Base-by-base conservation (phyloP, 2,797 vertebrate genomes). In the Hypotaenidia philippensis region DNA sequence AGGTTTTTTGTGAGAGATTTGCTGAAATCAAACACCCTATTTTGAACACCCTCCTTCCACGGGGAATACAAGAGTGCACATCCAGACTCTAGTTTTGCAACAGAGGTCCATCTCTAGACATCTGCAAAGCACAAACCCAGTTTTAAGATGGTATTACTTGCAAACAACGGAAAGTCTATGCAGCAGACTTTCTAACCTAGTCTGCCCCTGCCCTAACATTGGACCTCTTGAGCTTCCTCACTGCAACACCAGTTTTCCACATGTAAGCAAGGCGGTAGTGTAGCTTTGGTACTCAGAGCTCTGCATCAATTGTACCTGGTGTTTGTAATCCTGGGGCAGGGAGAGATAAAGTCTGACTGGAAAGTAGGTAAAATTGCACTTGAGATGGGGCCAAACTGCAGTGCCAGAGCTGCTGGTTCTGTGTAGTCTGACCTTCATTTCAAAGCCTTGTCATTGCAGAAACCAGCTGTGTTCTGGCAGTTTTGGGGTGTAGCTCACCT, bases 371-470 rank as follows among this genome's bases (percentile, higher is more conserved):
- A 45, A 88, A 19, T 1, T 71, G 40, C 64, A 79, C 32, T 50
- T 81, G 89, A 76, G 66, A 44, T 20, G 40, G 26, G 34, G 79
- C 81, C 90, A 85, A 66, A 70, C 52, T 79, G 69, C 87, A 91
- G 70, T 34, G 69, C 63, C 5, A 1, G 83, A 66, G 87, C 80
- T 90, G 66, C 66, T 65, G 74, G 79, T 75, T 75, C 79, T 81
- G 55, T 47, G 57, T 63, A 85, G 18, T 19, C 61, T 93, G 93
- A 96, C 95, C 95, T 97, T 96, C 95, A 52, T 77, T 93, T 82
- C 57, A 93, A 87, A 93, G 34, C 74, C 45, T 10, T 81, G 75
- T 72, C 90, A 25, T 12, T 82, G 88, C 76, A 84, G 45, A 66
- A 95, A 82, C 29, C 83, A 84, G 81, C 36, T 65, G 31, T 60